phyloP scores from a whole-genome alignment of 2,888 invertebrate genomes.

The Calliphora vomitoria region DNA sequence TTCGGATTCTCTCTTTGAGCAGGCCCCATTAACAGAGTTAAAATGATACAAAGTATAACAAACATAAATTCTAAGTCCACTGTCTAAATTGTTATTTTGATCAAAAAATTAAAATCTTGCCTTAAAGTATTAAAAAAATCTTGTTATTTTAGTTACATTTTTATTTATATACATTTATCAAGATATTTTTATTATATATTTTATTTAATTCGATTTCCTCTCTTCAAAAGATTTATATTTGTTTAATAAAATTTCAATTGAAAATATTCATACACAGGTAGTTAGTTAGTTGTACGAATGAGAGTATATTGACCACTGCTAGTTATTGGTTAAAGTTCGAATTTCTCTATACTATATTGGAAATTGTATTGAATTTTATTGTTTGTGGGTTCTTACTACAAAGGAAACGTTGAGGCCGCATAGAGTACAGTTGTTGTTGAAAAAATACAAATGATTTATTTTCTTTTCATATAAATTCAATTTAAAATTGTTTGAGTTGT shows the following conservation, averaged over 20 bases:
- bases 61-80: no score
- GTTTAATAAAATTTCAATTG: conserved; percentile 1
- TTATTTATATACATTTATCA: neutral
- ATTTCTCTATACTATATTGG: neutral
- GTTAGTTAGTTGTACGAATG: neutral
- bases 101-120: no score
- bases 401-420: neutral
- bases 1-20: no score
- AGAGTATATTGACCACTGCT: no score
- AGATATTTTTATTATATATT: neutral
- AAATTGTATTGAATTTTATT: neutral
- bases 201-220: neutral
- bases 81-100: no score
- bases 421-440: neutral
- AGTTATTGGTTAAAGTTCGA: neutral
- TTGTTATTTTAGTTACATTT: neutral
- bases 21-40: no score
- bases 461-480: conserved; percentile 5
- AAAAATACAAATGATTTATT: neutral
- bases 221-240: neutral
- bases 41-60: no score
- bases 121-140: no score
- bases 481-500: neutral
- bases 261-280: neutral
- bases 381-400: neutral